Base-by-base conservation (phyloP, 1,140 invertebrate species). In the Pissodes strobi region DNA sequence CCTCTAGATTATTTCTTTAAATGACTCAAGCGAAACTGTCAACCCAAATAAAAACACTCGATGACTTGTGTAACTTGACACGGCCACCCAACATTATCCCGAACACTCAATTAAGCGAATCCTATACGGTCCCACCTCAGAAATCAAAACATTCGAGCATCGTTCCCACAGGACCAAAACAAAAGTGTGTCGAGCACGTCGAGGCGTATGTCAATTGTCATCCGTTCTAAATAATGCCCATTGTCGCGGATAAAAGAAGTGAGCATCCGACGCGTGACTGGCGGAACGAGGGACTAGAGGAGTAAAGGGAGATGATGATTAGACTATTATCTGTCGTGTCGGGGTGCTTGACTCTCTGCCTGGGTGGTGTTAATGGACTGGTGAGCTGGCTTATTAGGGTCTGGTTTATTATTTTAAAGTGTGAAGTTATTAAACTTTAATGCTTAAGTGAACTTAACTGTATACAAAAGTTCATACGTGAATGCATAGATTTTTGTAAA, bases 171-270 rank as follows among this genome's bases (percentile, higher is more conserved):
- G 69, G 69, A 66, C 55, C 56, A 55, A 68, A 69, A 70, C 67
- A 71, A 71, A 71, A 65, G 69, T 70, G 58, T 34, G 53, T 27
- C 58, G 60, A 43, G 59, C 55, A 53, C 62, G 61, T 46, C 19
- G 43, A 41, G 70, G 63, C 72, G 71, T 74, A 72, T 72, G 72
- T 71, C 69, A 66, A 71, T 72, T 71, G 72, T 72, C 72, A 74
- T 74, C 67, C 58, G 21, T 48, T 64, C 49, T 61, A 74, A 72
- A 72, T 70, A 74, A 74, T 68, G 58, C 68, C 66, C 37, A 72
- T 74, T 74, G 72, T 74, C 49, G 64, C 55, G 39, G 39, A 72
- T 63, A 72, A 73, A 70, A 69, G 72, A 73, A 72, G 67, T 73
- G 72, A 72, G 62, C 72, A 73, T 73, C 72, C 65, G 52, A 61